Base-by-base conservation (phyloP, 2,888 invertebrate species). In the Amphipoea oculea region DNA sequence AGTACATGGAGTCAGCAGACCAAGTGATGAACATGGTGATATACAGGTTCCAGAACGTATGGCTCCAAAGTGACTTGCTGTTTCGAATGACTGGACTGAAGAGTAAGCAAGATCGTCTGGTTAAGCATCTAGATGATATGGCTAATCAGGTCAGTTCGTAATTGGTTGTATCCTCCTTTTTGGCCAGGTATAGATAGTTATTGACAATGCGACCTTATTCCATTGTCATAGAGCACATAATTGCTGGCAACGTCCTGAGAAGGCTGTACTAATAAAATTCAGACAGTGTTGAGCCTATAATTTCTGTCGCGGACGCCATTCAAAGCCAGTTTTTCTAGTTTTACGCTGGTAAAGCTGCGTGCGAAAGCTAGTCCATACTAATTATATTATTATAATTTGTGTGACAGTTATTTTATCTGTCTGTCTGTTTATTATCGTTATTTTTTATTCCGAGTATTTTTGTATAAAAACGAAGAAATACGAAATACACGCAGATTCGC, bases 11-110 rank as follows among this genome's bases (percentile, higher is more conserved):
- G 9, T 73, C 78, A 63, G 12, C 79, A 65, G 86, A 86, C 40
- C 75, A 82, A 29, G 36, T 86, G 2, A 72, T 84, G 77, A 72
- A 82, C 12, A 40, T 82, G 68, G 67, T 87, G 2, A 54, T 73
- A 1, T 7, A 76, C 5, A 77, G 85, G 54, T 76, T 86, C 7
- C 73, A 73, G 42, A 87, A 84, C 6, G 17, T 78, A 2, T 86
- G 82, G 85, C 75, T 85, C 4, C 86, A 86, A 1, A 86, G 66
- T 40, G 63, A 86, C 42, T 72, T 86, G 0, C 51, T 86, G 3
- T 86, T 66, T 14, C 65, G 20, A n/a, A 40, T 86, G 40, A 73
- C 29, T 29, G 85, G 87, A 12, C 40, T 85, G 11, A 82, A 81
- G 45, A 85, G 78, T 29, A 82, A 84, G 51, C 83, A 82, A 36